These are phyloP conservation scores for Montifringilla adamsi DNA, from an alignment of 2,113 vertebrate species.

Conservation along the genomic window DNA sequence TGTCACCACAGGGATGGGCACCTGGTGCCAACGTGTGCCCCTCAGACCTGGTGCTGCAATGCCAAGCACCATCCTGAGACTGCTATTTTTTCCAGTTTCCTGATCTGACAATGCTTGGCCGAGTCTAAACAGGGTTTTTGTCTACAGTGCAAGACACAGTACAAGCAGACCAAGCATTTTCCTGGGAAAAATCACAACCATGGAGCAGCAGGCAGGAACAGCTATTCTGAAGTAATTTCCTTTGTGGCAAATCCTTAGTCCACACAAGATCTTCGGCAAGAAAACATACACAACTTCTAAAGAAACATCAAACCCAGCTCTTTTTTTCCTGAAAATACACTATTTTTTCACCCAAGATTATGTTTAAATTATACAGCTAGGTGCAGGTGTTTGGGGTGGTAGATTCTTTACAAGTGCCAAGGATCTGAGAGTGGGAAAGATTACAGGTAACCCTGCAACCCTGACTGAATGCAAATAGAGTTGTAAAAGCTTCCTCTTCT, in stretches of 20 bases:
- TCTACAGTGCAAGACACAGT: not conserved
- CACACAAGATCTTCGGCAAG: not conserved
- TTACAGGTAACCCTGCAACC: not conserved
- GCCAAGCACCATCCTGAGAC: not conserved
- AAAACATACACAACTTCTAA: not conserved
- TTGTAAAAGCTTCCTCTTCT: conserved; percentile 12
- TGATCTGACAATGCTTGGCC: not conserved
- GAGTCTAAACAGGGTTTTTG: not conserved
- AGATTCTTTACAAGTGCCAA: not conserved
- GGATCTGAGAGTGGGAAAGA: conserved; percentile 4
- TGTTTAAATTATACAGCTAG: not conserved
- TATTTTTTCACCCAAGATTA: not conserved
- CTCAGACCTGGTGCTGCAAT: accelerated
- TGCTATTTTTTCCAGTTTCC: not conserved
- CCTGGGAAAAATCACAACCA: not conserved
- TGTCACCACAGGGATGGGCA: not conserved
- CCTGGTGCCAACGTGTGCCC: accelerated
- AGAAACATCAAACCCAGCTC: not conserved
- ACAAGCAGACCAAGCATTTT: not conserved
- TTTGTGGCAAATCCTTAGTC: not conserved
- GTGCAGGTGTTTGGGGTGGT: not conserved
- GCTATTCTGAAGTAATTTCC: not conserved
- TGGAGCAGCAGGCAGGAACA: not conserved
- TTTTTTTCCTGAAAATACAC: not conserved
- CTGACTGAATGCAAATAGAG: not conserved